Conservation (phyloP, 92 coral and sea anemone genomes). For the Heliopora coerulea region DNA sequence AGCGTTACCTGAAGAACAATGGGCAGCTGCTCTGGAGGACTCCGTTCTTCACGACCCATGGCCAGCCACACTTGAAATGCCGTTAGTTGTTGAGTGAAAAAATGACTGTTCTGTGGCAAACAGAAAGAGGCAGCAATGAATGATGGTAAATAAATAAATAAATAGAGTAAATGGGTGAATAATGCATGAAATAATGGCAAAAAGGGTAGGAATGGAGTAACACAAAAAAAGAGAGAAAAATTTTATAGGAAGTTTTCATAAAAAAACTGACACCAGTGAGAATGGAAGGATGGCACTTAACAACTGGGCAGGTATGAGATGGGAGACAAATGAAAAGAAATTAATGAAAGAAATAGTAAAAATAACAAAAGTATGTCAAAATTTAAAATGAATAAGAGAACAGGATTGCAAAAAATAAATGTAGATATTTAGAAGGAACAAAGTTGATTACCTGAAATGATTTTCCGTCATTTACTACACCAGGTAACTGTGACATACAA, state of each 20-base stretch:
- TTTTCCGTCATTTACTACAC: conserved; percentile 70
- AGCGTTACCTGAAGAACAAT: conserved; percentile 83
- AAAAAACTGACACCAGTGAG: no score
- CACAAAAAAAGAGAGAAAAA: no score
- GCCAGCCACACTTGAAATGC: conserved; percentile 99
- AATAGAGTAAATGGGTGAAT: not conserved
- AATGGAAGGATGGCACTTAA: no score
- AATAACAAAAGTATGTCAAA: no score
- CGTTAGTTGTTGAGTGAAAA: conserved; percentile 89
- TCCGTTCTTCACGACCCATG: conserved; percentile 79
- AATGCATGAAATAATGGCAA: not conserved
- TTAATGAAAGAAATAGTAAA: no score
- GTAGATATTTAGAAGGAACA: no score
- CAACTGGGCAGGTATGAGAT: no score
- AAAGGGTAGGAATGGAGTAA: no score
- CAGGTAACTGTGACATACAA: conserved; percentile 85
- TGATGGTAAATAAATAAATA: not conserved
- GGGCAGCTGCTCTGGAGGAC: conserved; percentile 95
- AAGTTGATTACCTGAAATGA: conserved; percentile 88
- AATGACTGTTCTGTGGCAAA: conserved; percentile 75
- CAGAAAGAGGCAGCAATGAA: conserved; percentile 4
- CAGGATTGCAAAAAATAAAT: no score
- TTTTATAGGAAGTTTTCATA: no score
- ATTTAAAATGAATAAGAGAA: no score
- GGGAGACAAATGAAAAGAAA: no score